These are phyloP conservation scores for Heliconius congener DNA, from an alignment of 1,140 invertebrate genomes.

Conservation along the genomic window DNA sequence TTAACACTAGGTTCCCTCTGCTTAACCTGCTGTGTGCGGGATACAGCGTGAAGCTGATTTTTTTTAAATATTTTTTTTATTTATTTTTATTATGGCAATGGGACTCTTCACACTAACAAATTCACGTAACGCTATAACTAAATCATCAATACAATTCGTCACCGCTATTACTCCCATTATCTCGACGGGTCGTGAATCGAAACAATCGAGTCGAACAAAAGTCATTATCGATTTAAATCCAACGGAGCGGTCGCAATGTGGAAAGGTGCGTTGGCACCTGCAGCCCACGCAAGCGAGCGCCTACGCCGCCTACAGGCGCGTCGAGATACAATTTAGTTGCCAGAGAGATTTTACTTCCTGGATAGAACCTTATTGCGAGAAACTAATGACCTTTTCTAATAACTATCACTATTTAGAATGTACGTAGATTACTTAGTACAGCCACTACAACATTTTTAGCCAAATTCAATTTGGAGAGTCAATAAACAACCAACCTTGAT, in stretches of 20 bases:
- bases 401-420: background rate
- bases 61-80: too few species aligned
- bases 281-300: conserved; percentile 63
- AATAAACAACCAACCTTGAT: background rate
- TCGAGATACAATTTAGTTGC: conserved; percentile 37
- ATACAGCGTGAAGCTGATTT: too few species aligned
- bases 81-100: background rate
- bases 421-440: background rate
- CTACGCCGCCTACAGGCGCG: conserved; percentile 54
- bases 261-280: conserved; percentile 74
- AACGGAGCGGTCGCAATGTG: conserved; percentile 46
- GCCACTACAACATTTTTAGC: too few species aligned
- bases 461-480: background rate
- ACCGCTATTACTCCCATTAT: conserved; percentile 2
- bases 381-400: conserved; percentile 11
- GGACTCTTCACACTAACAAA: background rate
- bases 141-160: background rate
- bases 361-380: conserved; percentile 17
- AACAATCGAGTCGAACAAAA: conserved; percentile 29
- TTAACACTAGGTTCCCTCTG: too few species aligned
- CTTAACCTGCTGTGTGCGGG: too few species aligned
- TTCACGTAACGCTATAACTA: background rate
- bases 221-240: conserved; percentile 38
- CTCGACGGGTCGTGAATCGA: conserved; percentile 31
- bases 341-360: conserved; percentile 35